Evolutionary conservation across 2,797 vertebrate species (phyloP), one percentile per base, ranked within the genome.

Genomic region (Sebastes cheni): DNA sequence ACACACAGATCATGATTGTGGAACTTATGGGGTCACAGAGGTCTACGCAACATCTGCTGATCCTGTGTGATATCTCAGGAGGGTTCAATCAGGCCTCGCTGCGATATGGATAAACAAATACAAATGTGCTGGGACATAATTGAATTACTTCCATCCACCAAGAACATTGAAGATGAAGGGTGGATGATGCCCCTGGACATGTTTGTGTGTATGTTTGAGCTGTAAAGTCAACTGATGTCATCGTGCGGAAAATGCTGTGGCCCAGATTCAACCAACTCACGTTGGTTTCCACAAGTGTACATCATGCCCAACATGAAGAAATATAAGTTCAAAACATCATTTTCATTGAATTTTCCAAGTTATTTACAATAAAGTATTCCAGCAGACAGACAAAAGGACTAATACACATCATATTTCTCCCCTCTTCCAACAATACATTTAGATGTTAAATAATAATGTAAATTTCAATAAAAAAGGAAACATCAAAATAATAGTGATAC

Each of bases 1-100:
- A 77, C 74, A 85, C 81, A 75, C 50, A 62, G 76, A 89, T 91
- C 88, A 91, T 85, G 90, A 85, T 85, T 84, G 88, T 87, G 75
- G 82, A 88, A 85, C 61, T 85, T 70, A 83, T 30, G 1, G 82
- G 93, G 89, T 93, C 89, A 79, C 81, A 46, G 79, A 68, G 89
- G 91, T 89, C 86, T 30, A 2, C 8, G 68, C 71, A 91, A 89
- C 93, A 94, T 93, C 93, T 95, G 93, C 90, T 90, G 80, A 93
- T 92, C 79, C 88, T 14, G 62, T 82, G 80, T 76, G 75, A 90
- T 88, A 86, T 90, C 90, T 86, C 75, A 84, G 86, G 82, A 86
- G 86, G 87, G 85, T 87, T 79, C 81, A 87, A 91, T 88, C 86
- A 82, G 82, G 86, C 86, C 81, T 85, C 16, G 59, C 86, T 73